phyloP scores from a whole-genome alignment of 2,797 vertebrate species.

The Mormyrops attenuatus region DNA sequence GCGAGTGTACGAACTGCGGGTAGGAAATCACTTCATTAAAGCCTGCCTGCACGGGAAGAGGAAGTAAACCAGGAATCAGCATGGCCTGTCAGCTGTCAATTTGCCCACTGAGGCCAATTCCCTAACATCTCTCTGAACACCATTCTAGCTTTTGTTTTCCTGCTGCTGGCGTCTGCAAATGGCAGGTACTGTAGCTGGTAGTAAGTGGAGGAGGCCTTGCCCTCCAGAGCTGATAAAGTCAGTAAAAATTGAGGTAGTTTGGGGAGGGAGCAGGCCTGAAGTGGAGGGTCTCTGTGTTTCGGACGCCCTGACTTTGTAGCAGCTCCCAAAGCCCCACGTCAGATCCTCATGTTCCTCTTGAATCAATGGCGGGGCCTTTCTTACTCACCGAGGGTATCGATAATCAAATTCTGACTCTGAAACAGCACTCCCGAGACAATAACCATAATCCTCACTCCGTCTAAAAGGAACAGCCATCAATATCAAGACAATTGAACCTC shows the following conservation, averaged over 20 bases:
- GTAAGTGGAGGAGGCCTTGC: background rate
- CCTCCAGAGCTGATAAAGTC: background rate
- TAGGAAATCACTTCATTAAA: slow-evolving; percentile 37
- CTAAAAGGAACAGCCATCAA: background rate
- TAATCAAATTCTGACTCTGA: background rate
- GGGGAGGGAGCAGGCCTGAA: background rate
- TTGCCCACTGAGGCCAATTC: slow-evolving; percentile 14
- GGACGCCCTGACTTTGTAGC: background rate
- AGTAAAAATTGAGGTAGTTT: background rate
- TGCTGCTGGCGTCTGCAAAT: slow-evolving; percentile 10
- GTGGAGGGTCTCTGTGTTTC: background rate
- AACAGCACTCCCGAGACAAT: background rate
- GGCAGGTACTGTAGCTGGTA: background rate
- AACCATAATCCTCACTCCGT: background rate
- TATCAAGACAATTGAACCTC: background rate
- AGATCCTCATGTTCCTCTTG: background rate
- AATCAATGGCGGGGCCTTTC: background rate
- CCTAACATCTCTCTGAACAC: slow-evolving; percentile 23
- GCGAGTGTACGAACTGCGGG: slow-evolving; percentile 37
- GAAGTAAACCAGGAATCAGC: slow-evolving; percentile 33
- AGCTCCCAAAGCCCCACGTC: background rate
- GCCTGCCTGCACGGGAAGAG: slow-evolving; percentile 44
- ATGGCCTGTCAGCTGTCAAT: slow-evolving; percentile 30
- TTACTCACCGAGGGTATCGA: background rate
- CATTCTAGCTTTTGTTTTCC: background rate